Evolutionary conservation across 2,888 invertebrate species (phyloP).

Genomic region (Hydriomena furcata): DNA sequence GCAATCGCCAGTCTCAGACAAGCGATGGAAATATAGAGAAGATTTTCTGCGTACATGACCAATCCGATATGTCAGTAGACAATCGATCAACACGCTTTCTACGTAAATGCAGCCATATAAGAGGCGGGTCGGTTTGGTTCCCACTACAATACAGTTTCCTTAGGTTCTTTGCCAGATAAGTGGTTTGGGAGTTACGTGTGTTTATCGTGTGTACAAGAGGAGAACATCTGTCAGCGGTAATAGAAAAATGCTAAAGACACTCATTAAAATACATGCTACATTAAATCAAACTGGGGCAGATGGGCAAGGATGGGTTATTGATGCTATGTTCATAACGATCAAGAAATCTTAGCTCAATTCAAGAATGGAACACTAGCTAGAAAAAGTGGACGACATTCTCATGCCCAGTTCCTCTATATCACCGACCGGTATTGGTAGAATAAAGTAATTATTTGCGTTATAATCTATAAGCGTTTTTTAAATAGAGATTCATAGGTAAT

Average conservation of each 20-base stretch:
- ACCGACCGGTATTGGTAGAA: no score
- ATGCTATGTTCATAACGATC: neutral
- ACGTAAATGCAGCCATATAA: constrained; percentile 4
- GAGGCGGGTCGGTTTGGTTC: constrained; percentile 14
- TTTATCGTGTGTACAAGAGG: neutral
- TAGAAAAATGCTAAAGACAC: neutral
- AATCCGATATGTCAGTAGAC: neutral
- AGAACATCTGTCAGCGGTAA: neutral
- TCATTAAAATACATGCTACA: constrained; percentile 3
- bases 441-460: no score
- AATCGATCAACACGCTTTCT: constrained; percentile 4
- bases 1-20: no score
- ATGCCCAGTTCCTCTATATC: no score
- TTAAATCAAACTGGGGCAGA: neutral
- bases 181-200: neutral
- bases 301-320: neutral
- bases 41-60: neutral
- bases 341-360: neutral
- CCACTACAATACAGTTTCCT: constrained; percentile 10
- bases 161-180: constrained; percentile 8
- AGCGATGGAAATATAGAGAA: no score
- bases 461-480: no score
- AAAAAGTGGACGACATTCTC: constrained; percentile 2
- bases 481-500: no score
- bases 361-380: constrained; percentile 2